Evolutionary conservation across 2,113 vertebrate species (phyloP).

Genomic region (Dromiciops gliroides): DNA sequence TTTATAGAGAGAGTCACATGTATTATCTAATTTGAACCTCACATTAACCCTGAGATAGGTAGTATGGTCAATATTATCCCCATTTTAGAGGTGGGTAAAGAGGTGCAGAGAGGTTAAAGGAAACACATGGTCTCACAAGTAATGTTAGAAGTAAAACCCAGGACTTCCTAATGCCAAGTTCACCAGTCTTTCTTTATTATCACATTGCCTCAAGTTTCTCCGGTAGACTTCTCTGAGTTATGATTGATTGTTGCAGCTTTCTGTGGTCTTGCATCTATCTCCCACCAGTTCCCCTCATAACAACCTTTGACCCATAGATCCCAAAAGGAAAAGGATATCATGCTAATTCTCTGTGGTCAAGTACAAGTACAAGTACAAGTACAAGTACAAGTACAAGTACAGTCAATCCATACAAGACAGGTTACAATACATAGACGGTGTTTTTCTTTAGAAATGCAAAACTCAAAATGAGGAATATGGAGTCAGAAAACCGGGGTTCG

Average conservation of each 20-base stretch:
- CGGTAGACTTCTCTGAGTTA: neutral
- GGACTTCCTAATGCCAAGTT: neutral
- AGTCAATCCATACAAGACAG: neutral
- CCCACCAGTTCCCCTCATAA: neutral
- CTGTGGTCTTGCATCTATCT: neutral
- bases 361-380: no score
- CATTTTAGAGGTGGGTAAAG: neutral
- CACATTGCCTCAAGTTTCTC: neutral
- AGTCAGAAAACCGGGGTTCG: neutral
- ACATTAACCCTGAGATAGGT: neutral
- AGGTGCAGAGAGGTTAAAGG: neutral
- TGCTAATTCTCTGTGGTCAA: neutral
- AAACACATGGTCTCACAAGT: neutral
- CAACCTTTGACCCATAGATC: neutral
- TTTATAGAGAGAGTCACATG: neutral
- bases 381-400: no score
- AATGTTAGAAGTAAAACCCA: neutral
- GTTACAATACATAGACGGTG: neutral
- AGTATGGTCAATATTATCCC: neutral
- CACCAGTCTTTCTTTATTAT: neutral
- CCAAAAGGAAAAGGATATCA: neutral
- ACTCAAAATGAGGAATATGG: neutral
- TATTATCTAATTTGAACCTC: neutral
- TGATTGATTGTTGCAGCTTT: neutral
- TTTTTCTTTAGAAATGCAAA: neutral